Percentiles rank a stretch among this genome's conserved stretches.
These are phyloP conservation scores for Leptobrachium leishanense DNA, from an alignment of 2,113 vertebrate genomes.

Conservation along the genomic window DNA sequence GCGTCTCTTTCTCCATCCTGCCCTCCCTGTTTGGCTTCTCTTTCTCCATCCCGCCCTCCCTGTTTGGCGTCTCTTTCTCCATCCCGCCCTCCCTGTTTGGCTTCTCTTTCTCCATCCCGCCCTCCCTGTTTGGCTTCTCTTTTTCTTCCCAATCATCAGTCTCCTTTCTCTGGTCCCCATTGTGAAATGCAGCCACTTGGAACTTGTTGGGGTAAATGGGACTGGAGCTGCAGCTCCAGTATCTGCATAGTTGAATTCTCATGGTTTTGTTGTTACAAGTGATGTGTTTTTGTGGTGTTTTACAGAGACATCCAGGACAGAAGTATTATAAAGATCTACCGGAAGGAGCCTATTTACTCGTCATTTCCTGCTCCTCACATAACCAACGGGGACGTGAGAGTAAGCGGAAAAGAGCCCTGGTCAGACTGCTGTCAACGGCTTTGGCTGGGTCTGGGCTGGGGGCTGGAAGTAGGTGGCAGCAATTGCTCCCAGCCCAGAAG, in stretches of 20 bases:
- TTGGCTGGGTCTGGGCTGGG: constrained; percentile 49
- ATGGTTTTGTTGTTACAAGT: not conserved
- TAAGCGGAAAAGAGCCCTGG: constrained; percentile 63
- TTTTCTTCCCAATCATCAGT: no score
- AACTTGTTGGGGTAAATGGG: no score
- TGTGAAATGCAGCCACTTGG: no score
- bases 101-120: no score
- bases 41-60: no score
- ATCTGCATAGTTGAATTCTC: not conserved
- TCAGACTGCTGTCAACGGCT: constrained; percentile 49
- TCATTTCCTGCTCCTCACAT: constrained; percentile 91
- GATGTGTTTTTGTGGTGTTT: constrained; percentile 3
- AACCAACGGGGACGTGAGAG: constrained; percentile 94
- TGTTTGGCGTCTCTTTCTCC: no score
- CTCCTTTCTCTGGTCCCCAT: no score
- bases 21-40: no score
- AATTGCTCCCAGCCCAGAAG: constrained; percentile 50
- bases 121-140: no score
- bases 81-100: no score
- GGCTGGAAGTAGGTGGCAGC: constrained; percentile 48
- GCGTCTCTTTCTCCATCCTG: no score
- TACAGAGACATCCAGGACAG: constrained; percentile 93
- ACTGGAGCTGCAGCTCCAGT: no score
- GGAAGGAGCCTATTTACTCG: constrained; percentile 94
- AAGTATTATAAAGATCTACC: constrained; percentile 96